Conservation (phyloP, 2,888 invertebrate species). For the Calameuta pallipes region DNA sequence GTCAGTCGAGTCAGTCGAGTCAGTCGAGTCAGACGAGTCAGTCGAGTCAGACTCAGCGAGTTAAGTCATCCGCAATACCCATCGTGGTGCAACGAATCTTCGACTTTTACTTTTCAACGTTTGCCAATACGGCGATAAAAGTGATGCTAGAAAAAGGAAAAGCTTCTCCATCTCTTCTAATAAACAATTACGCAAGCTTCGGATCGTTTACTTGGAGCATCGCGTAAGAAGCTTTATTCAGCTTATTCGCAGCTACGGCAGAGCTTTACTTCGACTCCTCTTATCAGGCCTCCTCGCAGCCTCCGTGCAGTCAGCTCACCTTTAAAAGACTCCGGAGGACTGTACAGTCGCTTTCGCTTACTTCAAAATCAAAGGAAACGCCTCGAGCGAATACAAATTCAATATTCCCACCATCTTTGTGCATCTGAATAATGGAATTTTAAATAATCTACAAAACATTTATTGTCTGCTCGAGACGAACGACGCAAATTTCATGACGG, state of each 20-base stretch:
- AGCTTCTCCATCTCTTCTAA: too few species aligned
- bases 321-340: background rate
- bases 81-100: background rate
- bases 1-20: too few species aligned
- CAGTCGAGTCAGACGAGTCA: too few species aligned
- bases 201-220: constrained; percentile 16
- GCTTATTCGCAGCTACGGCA: constrained; percentile 22
- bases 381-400: too few species aligned
- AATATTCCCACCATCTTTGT: too few species aligned
- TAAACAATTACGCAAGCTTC: background rate
- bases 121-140: background rate
- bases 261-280: background rate
- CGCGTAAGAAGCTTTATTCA: constrained; percentile 24
- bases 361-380: background rate
- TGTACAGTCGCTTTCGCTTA: background rate
- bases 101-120: background rate
- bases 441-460: too few species aligned
- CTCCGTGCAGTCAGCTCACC: background rate
- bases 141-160: too few species aligned
- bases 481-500: too few species aligned
- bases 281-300: background rate
- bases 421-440: too few species aligned
- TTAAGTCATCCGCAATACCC: background rate
- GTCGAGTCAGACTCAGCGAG: too few species aligned
- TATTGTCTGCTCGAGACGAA: too few species aligned